A percentile compares a stretch with the other conserved stretches of the same genome.
Conservation (phyloP, 2,888 invertebrate species). For the Rotaria sp. region DNA sequence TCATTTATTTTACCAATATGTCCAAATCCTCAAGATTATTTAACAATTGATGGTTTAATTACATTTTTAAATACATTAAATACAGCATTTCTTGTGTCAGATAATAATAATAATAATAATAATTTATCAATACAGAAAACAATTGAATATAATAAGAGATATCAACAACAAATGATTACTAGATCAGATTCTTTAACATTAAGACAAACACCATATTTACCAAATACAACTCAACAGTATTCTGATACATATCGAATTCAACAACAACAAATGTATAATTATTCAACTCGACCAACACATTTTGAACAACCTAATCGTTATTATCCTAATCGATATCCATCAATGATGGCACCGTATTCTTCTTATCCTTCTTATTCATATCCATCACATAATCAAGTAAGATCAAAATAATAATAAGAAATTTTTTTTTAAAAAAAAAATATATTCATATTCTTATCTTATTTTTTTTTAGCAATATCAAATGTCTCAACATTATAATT, state of each 20-base stretch:
- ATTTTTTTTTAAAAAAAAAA: not conserved
- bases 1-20: no score
- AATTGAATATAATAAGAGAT: not conserved
- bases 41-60: no score
- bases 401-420: not conserved
- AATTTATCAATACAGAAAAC: constrained; percentile 6
- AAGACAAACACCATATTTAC: not conserved
- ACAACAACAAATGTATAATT: not conserved
- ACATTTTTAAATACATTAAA: not conserved
- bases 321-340: constrained; percentile 18
- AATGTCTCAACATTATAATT: not conserved
- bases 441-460: not conserved
- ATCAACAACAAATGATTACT: not conserved
- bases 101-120: not conserved
- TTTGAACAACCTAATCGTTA: constrained; percentile 1
- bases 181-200: not conserved
- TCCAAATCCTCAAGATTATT: no score
- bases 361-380: constrained; percentile 6
- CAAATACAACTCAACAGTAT: constrained; percentile 1
- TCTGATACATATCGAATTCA: not conserved
- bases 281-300: not conserved
- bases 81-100: not conserved
- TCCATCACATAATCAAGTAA: not conserved
- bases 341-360: not conserved
- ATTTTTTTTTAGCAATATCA: not conserved